A percentile compares a stretch with the other conserved stretches of the same genome.
Conservation (phyloP, 2,113 vertebrate species). For the Siniperca knerii region DNA sequence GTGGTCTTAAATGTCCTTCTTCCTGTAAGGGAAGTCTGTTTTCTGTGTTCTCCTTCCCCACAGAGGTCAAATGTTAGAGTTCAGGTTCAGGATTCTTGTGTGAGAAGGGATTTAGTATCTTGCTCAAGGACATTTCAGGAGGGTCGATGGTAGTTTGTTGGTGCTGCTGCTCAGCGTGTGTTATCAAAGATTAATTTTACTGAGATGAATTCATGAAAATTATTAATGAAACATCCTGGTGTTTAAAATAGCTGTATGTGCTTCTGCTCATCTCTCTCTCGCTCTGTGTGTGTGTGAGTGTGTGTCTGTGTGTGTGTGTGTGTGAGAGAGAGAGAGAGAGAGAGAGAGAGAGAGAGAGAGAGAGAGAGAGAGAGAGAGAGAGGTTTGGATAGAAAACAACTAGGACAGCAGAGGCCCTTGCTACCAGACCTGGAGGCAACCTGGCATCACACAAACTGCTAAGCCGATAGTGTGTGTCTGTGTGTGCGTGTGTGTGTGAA, state of each 20-base stretch:
- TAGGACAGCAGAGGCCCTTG: constrained; percentile 64
- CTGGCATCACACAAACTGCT: constrained; percentile 60
- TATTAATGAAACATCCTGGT: constrained; percentile 3
- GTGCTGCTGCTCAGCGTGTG: background rate
- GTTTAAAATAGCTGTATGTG: constrained; percentile 29
- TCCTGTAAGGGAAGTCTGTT: background rate
- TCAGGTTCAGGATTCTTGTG: background rate
- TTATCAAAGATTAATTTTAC: background rate
- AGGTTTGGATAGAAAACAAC: constrained; percentile 60
- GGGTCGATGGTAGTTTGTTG: background rate
- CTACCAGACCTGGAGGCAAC: constrained; percentile 64
- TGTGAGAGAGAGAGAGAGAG: background rate
- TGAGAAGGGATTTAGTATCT: background rate
- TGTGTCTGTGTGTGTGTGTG: constrained; percentile 11
- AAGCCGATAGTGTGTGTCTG: constrained; percentile 17
- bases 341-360: background rate
- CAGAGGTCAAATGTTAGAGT: background rate
- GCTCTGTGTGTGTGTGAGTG: background rate
- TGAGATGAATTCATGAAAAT: background rate
- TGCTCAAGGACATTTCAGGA: background rate
- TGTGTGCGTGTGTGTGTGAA: background rate
- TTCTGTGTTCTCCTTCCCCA: background rate
- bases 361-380: background rate
- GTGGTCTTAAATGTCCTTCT: background rate
- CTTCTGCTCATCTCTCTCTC: background rate